These are phyloP conservation scores for Salticus scenicus DNA, from an alignment of 2,888 invertebrate species.

Conservation along the genomic window DNA sequence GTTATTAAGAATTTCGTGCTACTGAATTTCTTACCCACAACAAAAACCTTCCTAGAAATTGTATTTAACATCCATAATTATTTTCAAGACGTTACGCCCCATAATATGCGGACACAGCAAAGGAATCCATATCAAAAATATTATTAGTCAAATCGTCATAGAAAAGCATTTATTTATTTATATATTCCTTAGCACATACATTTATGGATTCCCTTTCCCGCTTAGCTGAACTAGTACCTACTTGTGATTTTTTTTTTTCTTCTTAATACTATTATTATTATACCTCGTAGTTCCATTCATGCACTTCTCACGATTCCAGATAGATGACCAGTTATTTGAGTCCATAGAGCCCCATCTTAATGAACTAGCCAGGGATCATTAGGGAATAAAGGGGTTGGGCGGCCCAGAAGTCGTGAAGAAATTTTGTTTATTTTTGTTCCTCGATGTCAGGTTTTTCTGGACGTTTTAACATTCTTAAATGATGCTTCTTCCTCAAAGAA, in stretches of 20 bases:
- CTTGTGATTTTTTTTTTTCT: slow-evolving; percentile 21
- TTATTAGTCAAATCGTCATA: slow-evolving; percentile 29
- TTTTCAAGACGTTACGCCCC: slow-evolving; percentile 36
- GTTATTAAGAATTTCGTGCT: slow-evolving; percentile 38
- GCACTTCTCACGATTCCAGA: background rate
- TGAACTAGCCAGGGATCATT: slow-evolving; percentile 55
- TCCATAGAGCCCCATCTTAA: slow-evolving; percentile 61
- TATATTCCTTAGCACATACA: background rate
- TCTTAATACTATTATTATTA: background rate
- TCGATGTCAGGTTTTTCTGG: slow-evolving; percentile 40
- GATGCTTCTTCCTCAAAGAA: slow-evolving; percentile 35
- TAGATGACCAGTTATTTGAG: slow-evolving; percentile 56
- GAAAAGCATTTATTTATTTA: background rate
- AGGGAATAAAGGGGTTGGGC: slow-evolving; percentile 33
- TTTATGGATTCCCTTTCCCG: slow-evolving; percentile 2
- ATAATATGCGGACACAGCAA: slow-evolving; percentile 21
- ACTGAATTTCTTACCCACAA: slow-evolving; percentile 36
- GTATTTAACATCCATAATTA: slow-evolving; percentile 43
- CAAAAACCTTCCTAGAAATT: slow-evolving; percentile 12
- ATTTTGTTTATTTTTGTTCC: slow-evolving; percentile 61
- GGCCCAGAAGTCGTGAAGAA: slow-evolving; percentile 52
- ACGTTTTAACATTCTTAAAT: slow-evolving; percentile 50
- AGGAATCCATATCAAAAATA: slow-evolving; percentile 37
- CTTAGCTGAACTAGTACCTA: slow-evolving; percentile 18
- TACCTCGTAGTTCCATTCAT: slow-evolving; percentile 26